Evolutionary conservation across 2,797 vertebrate species (phyloP).

Genomic region (Loris lydekkerianus): DNA sequence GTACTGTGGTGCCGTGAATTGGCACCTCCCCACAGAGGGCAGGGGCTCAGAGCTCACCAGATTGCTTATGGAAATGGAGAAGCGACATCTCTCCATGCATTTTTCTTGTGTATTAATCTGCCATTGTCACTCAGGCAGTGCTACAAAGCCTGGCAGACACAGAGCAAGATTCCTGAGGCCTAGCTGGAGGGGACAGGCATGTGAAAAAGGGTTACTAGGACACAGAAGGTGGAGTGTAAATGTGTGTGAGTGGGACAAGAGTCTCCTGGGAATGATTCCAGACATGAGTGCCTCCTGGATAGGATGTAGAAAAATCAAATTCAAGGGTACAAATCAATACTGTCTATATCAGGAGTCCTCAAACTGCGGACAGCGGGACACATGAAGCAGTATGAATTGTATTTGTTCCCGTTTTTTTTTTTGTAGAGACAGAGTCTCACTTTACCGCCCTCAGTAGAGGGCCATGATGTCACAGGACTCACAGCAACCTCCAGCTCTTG

Average conservation of each 20-base stretch:
- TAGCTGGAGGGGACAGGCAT: not conserved
- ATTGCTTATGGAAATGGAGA: not conserved
- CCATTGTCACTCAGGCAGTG: not conserved
- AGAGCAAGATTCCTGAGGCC: not conserved
- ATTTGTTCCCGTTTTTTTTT: no score
- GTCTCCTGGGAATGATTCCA: not conserved
- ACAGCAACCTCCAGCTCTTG: no score
- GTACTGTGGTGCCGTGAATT: not conserved
- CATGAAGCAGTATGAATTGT: no score
- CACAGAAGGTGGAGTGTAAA: no score
- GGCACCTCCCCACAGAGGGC: not conserved
- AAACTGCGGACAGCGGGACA: no score
- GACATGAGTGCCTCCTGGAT: not conserved
- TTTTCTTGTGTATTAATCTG: not conserved
- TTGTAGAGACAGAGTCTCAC: no score
- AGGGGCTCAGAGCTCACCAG: not conserved
- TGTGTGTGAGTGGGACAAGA: not conserved
- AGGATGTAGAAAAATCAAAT: constrained; percentile 9
- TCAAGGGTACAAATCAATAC: not conserved
- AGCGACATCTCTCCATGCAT: not conserved
- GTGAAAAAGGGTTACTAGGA: not conserved
- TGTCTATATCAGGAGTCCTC: not conserved
- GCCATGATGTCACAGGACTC: no score
- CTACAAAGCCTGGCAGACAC: not conserved
- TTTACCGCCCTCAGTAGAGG: no score